Evolutionary conservation across 2,797 vertebrate species (phyloP), one percentile per base, ranked within the genome.

Genomic region (Rhinophrynus dorsalis): DNA sequence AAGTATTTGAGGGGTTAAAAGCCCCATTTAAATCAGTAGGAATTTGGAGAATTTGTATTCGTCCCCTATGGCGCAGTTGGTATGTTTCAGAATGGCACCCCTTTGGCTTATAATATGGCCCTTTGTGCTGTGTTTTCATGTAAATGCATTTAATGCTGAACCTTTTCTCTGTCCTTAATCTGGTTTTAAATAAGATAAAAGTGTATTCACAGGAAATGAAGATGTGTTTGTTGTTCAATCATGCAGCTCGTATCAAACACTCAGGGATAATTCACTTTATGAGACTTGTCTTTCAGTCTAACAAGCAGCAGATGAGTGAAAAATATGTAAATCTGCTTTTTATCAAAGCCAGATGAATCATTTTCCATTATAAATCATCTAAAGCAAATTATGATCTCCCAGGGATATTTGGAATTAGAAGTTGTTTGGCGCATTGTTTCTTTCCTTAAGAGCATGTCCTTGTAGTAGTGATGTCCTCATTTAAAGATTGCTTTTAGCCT

Each of bases 241-340:
- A 32, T 56, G 30, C 13, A 21, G 32, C 52, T 35, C 7, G 10
- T 33, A 59, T 44, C 57, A 44, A 23, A 42, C 54, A n/a, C 56
- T 40, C 55, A 21, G 6, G 37, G 23, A n/a, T 35, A 32, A 37
- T 32, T 37, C 24, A 1, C 59, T 47, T 62, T 29, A 48, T 47
- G 3, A 27, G 52, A 32, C 32, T 15, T 24, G 11, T 26, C 33
- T 45, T 57, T 47, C 38, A 48, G 26, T 32, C 29, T 27, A 32
- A 62, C 51, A 27, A 54, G 37, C 48, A 35, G 40, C 12, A n/a
- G 38, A 44, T 35, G n/a, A 61, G 47, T 32, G 56, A 40, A 26
- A 40, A 30, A 60, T 51, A 68, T 60, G 67, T n/a, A 60, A 42
- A 68, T 59, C 56, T 59, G 56, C 26, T n/a, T 40, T 52, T 38